phyloP scores from a whole-genome alignment of 2,888 invertebrate species.

The Mesochorus sp. region DNA sequence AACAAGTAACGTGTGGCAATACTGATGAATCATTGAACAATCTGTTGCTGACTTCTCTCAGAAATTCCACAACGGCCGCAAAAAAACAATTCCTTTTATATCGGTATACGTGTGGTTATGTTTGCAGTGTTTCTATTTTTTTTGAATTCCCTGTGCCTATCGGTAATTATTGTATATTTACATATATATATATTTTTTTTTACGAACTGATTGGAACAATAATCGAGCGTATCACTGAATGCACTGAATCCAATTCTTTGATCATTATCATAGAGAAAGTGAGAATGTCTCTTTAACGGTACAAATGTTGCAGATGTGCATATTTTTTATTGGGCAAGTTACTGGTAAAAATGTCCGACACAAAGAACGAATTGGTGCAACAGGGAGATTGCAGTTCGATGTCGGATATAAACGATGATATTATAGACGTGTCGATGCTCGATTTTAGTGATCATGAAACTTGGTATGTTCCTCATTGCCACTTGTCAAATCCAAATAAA shows the following conservation, averaged over 20 bases:
- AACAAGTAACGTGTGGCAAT: no score
- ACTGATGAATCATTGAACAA: constrained; percentile 4
- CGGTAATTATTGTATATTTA: constrained; percentile 36
- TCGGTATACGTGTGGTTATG: no score
- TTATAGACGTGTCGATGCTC: constrained; percentile 69
- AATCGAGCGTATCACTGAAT: no score
- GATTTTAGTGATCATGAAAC: constrained; percentile 68
- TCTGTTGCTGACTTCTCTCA: constrained; percentile 45
- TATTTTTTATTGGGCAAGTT: constrained; percentile 27
- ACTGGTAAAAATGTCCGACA: constrained; percentile 48
- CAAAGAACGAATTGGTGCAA: constrained; percentile 31
- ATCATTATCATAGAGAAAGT: constrained; percentile 11
- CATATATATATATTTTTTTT: not conserved
- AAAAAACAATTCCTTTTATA: constrained; percentile 14
- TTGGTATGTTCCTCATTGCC: constrained; percentile 63
- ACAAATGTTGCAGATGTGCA: constrained; percentile 58
- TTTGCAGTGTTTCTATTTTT: constrained; percentile 41
- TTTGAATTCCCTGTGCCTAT: constrained; percentile 27
- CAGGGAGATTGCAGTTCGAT: constrained; percentile 41
- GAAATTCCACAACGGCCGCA: constrained; percentile 51
- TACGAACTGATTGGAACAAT: not conserved
- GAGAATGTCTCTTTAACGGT: constrained; percentile 37
- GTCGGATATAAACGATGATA: constrained; percentile 64
- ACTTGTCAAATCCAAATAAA: no score
- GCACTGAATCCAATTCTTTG: no score